Evolutionary conservation across 2,113 vertebrate species (phyloP), one percentile per base, ranked within the genome.

Genomic region (Callopanchax toddi): DNA sequence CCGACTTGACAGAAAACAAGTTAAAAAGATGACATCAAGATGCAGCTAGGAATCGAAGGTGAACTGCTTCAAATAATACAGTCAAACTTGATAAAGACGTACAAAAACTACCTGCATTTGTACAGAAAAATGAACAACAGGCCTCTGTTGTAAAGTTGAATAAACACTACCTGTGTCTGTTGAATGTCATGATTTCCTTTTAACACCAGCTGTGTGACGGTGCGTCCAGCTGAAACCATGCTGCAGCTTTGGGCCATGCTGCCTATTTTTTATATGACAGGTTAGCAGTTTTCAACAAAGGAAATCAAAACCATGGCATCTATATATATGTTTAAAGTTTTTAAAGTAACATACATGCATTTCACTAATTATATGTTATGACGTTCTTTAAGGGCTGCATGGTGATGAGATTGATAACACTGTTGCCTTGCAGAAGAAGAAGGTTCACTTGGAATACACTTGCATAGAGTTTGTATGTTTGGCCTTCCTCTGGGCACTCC

Each of bases 1-100:
- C 69, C 26, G 62, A 76, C 68, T 68, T 81, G 83, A 88, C 77
- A 81, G 63, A 79, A 83, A 74, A 71, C 77, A 82, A 70, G 72
- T 68, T 57, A 86, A 79, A 76, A 58, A 73, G 70, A 58, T 71
- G 81, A 83, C 79, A 84, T 68, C 63, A 56, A 72, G 62, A 69
- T 70, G 75, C 71, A 60, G 49, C 67, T 22, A 85, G 79, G 72
- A 78, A 81, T 87, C 78, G 79, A 86, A 74, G 1, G 40, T 52
- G 11, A 45, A n/a, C 60, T 13, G 60, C 36, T 60, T 61, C 44
- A 76, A 67, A 25, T 34, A 52, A 51, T 55, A 54, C 11, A 21
- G 63, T 81, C 70, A 39, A 76, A 85, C 60, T 74, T 52, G 77
- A 82, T 70, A 76, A 78, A 71, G 61, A 76, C 36, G 61, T 72